Base-by-base conservation (phyloP, 2,113 vertebrate species). In the Rhadina sibilatrix region DNA sequence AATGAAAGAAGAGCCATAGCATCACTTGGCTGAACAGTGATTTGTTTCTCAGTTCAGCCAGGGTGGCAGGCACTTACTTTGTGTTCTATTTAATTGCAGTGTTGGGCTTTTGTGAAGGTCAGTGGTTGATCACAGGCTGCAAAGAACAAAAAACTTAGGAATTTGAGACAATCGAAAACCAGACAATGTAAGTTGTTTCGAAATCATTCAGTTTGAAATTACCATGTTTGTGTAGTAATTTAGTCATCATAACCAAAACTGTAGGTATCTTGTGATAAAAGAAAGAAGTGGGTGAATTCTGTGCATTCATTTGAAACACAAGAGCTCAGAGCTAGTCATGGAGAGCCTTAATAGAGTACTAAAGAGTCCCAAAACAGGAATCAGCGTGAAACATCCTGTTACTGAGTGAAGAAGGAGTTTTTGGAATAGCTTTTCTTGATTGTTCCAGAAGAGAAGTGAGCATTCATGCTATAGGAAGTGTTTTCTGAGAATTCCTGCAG, bases 401-500 rank as follows among this genome's bases (percentile, higher is more conserved):
- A 66, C 24, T 0, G 0, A 69, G 15, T 19, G 12, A 65, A 64
- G 64, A 52, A 44, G 33, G 12, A 28, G 14, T 63, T 87, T 93
- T 60, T 91, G 77, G 38, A 92, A 56, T 42, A 81, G 17, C 27
- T 5, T 54, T 88, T 93, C 78, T 78, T 9, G 23, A 47, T 70
- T 66, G 18, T 78, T 83, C 33, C 52, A 83, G 76, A 70, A 68
- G 28, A 60, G 88, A 30, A 80, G 19, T 2, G 11, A 93, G 21
- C 15, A 46, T n/a, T 78, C 10, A 33, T 3, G 1, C n/a, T 87
- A 68, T 59, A 83, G 47, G 31, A 95, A 93, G 33, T n/a, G 53
- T 85, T 95, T 91, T 94, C 76, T 89, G 90, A 87, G 88, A 86
- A 94, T 87, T 93, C 28, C 50, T 87, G 33, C 50, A 83, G 59